These are phyloP conservation scores for Tychaedon coryphoeus DNA, from an alignment of 2,113 vertebrate species.

Conservation along the genomic window DNA sequence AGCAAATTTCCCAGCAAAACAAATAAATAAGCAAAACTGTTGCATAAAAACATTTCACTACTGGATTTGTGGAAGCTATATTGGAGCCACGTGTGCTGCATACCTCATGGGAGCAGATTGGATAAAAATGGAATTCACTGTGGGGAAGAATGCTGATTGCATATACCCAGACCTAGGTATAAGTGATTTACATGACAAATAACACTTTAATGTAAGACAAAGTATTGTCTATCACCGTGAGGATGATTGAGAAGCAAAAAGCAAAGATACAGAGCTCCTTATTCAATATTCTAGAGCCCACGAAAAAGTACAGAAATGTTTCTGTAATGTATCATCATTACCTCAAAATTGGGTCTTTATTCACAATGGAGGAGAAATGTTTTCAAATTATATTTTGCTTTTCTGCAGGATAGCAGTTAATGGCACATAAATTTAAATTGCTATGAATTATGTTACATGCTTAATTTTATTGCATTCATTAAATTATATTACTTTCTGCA, in stretches of 20 bases:
- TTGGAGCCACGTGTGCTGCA: not conserved
- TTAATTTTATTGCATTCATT: constrained; percentile 3
- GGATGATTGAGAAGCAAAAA: not conserved
- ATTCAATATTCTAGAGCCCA: not conserved
- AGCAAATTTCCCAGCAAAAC: not conserved
- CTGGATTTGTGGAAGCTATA: not conserved
- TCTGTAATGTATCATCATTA: not conserved
- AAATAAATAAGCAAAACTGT: not conserved
- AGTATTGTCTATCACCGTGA: not conserved
- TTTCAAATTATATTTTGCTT: constrained; percentile 10
- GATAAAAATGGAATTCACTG: not conserved
- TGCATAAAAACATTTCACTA: not conserved
- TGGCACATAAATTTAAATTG: not conserved
- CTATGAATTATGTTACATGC: not conserved
- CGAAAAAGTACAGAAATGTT: not conserved
- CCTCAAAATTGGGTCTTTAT: not conserved
- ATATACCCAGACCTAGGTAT: not conserved
- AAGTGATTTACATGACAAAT: not conserved
- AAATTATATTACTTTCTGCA: not conserved
- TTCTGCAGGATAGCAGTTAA: not conserved
- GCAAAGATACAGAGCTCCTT: not conserved
- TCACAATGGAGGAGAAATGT: not conserved
- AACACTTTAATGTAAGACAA: not conserved
- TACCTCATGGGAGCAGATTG: not conserved
- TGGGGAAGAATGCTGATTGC: not conserved